phyloP scores from a whole-genome alignment of 2,888 invertebrate species.

The Masnerella sp. region DNA sequence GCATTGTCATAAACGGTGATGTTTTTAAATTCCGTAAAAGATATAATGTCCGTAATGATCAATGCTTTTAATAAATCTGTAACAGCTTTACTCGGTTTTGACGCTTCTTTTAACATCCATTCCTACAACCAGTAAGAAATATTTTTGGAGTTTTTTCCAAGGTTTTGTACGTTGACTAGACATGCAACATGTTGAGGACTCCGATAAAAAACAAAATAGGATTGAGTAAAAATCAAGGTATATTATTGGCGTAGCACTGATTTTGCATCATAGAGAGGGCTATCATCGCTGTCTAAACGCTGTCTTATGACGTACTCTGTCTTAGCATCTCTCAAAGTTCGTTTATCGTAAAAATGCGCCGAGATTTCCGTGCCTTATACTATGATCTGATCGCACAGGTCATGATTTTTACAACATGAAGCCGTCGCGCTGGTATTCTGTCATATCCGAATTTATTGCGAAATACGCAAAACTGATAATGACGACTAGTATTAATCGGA shows the following conservation, averaged over 20 bases:
- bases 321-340: constrained; percentile 2
- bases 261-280: not conserved
- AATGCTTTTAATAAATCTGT: constrained; percentile 26
- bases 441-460: not conserved
- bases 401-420: not conserved
- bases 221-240: not conserved
- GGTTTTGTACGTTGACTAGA: not conserved
- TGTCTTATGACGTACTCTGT: not conserved
- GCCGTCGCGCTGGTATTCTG: not conserved
- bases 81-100: constrained; percentile 24
- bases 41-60: constrained; percentile 18
- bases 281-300: not conserved
- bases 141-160: not conserved
- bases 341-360: not conserved
- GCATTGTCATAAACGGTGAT: constrained; percentile 37
- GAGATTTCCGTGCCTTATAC: constrained; percentile 4
- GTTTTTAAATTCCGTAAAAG: constrained; percentile 10
- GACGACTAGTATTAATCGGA: not conserved
- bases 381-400: not conserved
- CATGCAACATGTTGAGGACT: not conserved
- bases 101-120: constrained; percentile 8
- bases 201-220: not conserved
- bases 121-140: constrained; percentile 25
- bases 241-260: not conserved
- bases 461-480: not conserved